Conservation (phyloP, 2,888 invertebrate genomes). For the Lasioglossum malachurum region DNA sequence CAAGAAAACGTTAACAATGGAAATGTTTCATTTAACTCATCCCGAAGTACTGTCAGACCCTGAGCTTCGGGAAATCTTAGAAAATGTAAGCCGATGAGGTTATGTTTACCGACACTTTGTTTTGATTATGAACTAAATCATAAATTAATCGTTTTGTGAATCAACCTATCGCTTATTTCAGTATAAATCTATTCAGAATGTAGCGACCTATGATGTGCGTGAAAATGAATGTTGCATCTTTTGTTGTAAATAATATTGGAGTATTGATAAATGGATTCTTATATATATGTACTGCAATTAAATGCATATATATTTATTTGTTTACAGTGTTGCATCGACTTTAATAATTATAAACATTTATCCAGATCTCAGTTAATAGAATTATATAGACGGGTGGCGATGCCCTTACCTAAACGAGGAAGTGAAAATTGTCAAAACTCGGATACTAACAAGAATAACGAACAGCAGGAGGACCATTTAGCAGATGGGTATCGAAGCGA, state of each 20-base stretch:
- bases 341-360: slow-evolving; percentile 67
- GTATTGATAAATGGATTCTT: not conserved
- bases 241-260: not conserved
- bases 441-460: slow-evolving; percentile 39
- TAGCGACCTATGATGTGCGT: not conserved
- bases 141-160: not conserved
- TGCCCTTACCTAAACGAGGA: slow-evolving; percentile 79
- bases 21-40: slow-evolving; percentile 65
- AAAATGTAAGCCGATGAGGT: slow-evolving; percentile 73
- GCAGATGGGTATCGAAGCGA: not conserved
- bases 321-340: slow-evolving; percentile 78
- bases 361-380: slow-evolving; percentile 76
- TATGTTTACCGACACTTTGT: slow-evolving; percentile 38
- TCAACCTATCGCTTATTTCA: not conserved
- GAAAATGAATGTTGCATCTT: not conserved
- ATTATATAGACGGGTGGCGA: slow-evolving; percentile 77
- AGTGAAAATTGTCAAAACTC: slow-evolving; percentile 45
- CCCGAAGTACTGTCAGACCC: slow-evolving; percentile 78
- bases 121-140: not conserved
- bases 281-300: not conserved
- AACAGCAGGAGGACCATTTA: not conserved
- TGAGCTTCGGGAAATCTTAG: slow-evolving; percentile 74
- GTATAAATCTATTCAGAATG: not conserved
- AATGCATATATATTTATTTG: slow-evolving; percentile 8
- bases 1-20: slow-evolving; percentile 51